Evolutionary conservation across 2,888 invertebrate genomes (phyloP), one percentile per base, ranked within the genome.

Genomic region (Drosophila infuscata): DNA sequence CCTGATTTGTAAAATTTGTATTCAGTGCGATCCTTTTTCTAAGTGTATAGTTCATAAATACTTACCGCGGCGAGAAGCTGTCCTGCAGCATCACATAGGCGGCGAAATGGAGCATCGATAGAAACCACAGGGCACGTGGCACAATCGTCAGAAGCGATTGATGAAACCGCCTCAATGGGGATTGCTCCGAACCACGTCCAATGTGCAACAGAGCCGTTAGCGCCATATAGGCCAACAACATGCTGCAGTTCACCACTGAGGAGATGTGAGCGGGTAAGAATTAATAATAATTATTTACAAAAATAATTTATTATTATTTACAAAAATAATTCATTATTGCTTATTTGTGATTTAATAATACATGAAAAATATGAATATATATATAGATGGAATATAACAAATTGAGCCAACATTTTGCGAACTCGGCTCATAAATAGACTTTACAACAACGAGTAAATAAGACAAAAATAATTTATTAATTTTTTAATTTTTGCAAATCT

Each of bases 31-130:
- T 46, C 2, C 15, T 46, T 38, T 46, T 8, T 25, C 25, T 46
- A 7, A 25, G 15, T 7, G 20, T 25, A 46, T 4, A 11, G 15
- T 57, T 15, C 15, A 9, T 15, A 6, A 2, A 8, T 11, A 79
- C 82, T 81, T 84, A 93, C 93, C 93, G 91, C 51, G 92, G 91
- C n/a, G 93, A 92, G 29, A 93, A 90, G 59, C 92, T 94, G 92
- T 89, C 93, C 93, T 95, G 95, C 73, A 95, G 93, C 89, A 95
- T 95, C 78, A 96, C 93, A 90, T 95, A 95, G 65, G 94, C 93
- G 59, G 95, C 93, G 72, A 96, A 92, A 91, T 96, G 96, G 35
- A 94, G 81, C 94, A 95, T 78, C 94, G 95, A 61, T 94, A 92
- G 81, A 94, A 94, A 94, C 96, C 92, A 92, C 48, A 91, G 57